A percentile compares a stretch with the other conserved stretches of the same genome.
These are phyloP conservation scores for Pimpla rufipes DNA, from an alignment of 2,888 invertebrate species.

Conservation along the genomic window DNA sequence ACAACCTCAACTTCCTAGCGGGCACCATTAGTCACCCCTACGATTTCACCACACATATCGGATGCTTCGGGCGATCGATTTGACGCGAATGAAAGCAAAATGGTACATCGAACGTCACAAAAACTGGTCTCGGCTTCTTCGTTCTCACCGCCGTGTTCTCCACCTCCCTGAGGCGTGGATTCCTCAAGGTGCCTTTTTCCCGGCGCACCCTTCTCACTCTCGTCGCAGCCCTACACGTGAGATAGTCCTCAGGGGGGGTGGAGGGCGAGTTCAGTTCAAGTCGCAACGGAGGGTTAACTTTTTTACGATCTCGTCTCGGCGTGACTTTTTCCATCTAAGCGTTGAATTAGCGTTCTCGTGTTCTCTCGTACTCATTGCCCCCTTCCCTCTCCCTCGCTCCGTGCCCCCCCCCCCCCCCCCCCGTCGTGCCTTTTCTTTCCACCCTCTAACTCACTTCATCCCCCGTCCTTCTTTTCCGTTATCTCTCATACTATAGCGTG, in stretches of 20 bases:
- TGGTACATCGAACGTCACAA: background rate
- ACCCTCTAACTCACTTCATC: constrained; percentile 20
- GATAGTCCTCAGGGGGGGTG: background rate
- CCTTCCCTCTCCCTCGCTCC: constrained; percentile 5
- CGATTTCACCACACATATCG: too few relatives aligned
- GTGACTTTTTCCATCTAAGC: constrained; percentile 57
- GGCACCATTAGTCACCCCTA: too few relatives aligned
- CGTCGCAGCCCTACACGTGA: constrained; percentile 19
- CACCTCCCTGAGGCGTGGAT: constrained; percentile 23
- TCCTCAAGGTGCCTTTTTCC: background rate
- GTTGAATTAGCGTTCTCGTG: constrained; percentile 66
- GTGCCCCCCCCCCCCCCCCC: constrained; percentile 18
- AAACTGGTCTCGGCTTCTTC: background rate
- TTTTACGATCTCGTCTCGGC: constrained; percentile 49
- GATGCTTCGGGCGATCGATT: background rate
- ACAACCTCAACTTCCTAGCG: too few relatives aligned
- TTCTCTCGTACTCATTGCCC: constrained; percentile 59
- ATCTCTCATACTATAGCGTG: constrained; percentile 45
- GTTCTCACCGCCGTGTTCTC: too few relatives aligned
- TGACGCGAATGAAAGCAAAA: background rate
- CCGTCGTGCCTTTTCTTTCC: constrained; percentile 2
- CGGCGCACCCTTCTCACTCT: background rate
- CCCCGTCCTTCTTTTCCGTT: constrained; percentile 29
- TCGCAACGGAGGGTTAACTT: constrained; percentile 45
- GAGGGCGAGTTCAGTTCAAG: constrained; percentile 1